phyloP scores from a whole-genome alignment of 2,888 invertebrate genomes.

The Lasius fuliginosus region DNA sequence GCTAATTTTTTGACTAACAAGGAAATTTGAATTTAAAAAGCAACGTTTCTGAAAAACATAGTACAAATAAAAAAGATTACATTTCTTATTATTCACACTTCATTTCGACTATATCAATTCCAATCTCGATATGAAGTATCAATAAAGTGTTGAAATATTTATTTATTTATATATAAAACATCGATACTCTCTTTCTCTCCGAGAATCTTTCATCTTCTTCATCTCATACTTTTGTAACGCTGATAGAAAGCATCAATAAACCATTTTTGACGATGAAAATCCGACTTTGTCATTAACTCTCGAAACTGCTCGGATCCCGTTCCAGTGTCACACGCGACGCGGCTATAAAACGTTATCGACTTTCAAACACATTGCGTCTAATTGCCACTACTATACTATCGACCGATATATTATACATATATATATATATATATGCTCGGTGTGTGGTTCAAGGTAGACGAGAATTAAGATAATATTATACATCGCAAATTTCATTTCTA shows the following conservation, averaged over 20 bases:
- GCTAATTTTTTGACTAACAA: background rate
- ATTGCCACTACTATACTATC: constrained; percentile 16
- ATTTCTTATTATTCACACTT: background rate
- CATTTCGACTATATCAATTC: background rate
- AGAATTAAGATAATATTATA: constrained; percentile 38
- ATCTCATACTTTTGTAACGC: constrained; percentile 47
- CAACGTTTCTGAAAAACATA: background rate
- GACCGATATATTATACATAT: constrained; percentile 21
- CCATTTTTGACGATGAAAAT: constrained; percentile 50
- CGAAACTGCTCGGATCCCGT: constrained; percentile 70
- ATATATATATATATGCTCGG: background rate
- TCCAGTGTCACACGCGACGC: constrained; percentile 54
- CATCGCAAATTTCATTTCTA: constrained; percentile 35
- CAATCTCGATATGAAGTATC: background rate
- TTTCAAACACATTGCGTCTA: constrained; percentile 18
- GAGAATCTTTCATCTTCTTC: constrained; percentile 13
- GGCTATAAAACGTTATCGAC: constrained; percentile 29
- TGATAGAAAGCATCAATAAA: constrained; percentile 50
- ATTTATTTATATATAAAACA: background rate
- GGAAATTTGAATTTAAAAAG: background rate
- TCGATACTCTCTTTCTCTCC: constrained; percentile 50
- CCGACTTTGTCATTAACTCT: constrained; percentile 64
- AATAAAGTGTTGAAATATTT: background rate
- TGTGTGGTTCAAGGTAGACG: constrained; percentile 38
- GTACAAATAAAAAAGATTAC: background rate